Conservation (phyloP, 2,113 vertebrate species). For the Eptesicus fuscus region DNA sequence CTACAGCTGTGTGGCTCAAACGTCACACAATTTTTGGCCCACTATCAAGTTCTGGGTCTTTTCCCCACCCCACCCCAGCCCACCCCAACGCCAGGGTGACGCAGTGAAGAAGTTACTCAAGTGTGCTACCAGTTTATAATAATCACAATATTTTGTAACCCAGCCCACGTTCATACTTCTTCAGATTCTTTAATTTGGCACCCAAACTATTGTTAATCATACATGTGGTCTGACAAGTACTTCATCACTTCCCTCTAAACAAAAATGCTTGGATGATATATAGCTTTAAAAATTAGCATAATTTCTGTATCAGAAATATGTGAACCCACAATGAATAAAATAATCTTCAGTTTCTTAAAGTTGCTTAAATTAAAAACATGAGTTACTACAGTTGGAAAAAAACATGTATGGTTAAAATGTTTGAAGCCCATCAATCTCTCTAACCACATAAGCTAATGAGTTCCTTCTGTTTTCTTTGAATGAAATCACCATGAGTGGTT, state of each 20-base stretch:
- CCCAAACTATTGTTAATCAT: constrained; percentile 31
- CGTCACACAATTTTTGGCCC: background rate
- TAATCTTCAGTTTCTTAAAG: constrained; percentile 80
- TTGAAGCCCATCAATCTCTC: constrained; percentile 89
- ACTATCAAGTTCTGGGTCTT: background rate
- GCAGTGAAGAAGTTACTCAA: background rate
- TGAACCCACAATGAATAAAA: constrained; percentile 78
- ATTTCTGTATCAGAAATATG: constrained; percentile 78
- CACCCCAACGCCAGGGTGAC: background rate
- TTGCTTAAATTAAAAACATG: constrained; percentile 88
- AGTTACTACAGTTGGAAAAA: constrained; percentile 83
- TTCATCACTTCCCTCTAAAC: constrained; percentile 68
- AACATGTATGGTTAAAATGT: constrained; percentile 84
- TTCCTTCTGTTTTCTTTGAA: constrained; percentile 90
- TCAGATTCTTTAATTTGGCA: constrained; percentile 38
- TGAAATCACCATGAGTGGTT: constrained; percentile 88
- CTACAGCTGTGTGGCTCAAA: background rate
- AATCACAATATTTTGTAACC: background rate
- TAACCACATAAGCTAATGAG: constrained; percentile 87
- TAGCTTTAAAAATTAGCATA: constrained; percentile 78
- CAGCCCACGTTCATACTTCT: background rate
- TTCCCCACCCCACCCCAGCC: fast-evolving
- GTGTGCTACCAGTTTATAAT: background rate
- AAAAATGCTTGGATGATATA: constrained; percentile 71
- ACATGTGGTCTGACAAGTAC: constrained; percentile 40